Conservation (phyloP, 1,140 invertebrate genomes). For the Asbolus verrucosus region DNA sequence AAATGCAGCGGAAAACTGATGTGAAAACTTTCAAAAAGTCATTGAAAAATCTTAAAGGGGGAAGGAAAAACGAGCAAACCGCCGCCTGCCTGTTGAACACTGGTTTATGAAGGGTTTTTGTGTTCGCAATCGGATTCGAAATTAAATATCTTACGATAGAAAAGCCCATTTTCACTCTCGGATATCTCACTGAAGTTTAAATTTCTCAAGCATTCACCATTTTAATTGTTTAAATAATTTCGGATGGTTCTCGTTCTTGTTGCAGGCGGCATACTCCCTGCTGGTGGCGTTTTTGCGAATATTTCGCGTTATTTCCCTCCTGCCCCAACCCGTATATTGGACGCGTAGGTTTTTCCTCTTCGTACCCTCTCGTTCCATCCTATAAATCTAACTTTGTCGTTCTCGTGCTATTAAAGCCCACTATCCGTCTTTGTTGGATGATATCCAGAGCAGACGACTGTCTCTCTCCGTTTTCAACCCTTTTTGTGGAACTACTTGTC, state of each 20-base stretch:
- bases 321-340: constrained; percentile 19
- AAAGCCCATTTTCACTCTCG: neutral
- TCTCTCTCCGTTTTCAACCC: constrained; percentile 46
- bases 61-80: neutral
- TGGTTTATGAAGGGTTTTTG: constrained; percentile 7
- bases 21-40: constrained; percentile 38
- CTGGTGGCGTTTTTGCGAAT: constrained; percentile 34
- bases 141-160: constrained; percentile 25
- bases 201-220: constrained; percentile 18
- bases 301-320: constrained; percentile 35
- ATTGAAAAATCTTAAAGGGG: constrained; percentile 15
- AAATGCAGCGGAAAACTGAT: constrained; percentile 42
- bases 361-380: constrained; percentile 38
- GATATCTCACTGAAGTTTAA: neutral
- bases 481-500: constrained; percentile 25
- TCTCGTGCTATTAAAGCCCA: constrained; percentile 44
- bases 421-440: constrained; percentile 33
- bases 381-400: constrained; percentile 52
- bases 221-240: constrained; percentile 46
- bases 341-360: constrained; percentile 40
- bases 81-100: constrained; percentile 36
- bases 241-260: constrained; percentile 11
- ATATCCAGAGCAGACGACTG: neutral
- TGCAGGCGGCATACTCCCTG: constrained; percentile 4
- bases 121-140: constrained; percentile 24